Percentiles rank a stretch among this genome's conserved stretches.
Evolutionary conservation across 1,140 invertebrate species (phyloP).

Genomic region (Philaenus spumarius): DNA sequence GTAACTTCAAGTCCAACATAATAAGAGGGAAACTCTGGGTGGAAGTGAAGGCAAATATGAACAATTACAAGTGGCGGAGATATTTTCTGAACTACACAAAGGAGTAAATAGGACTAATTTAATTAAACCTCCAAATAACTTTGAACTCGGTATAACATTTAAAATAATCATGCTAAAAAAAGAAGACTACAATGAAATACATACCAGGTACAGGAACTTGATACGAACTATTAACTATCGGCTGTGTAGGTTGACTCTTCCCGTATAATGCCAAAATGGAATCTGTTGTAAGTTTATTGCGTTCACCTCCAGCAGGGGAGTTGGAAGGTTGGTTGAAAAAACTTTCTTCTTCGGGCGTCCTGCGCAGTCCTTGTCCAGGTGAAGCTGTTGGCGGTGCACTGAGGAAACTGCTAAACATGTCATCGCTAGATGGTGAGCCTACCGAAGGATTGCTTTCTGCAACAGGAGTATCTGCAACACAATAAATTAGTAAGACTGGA

Average conservation of each 20-base stretch:
- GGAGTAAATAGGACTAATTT: too few species aligned
- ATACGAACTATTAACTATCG: too few species aligned
- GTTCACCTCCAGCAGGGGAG: slow-evolving; percentile 59
- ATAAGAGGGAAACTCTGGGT: too few species aligned
- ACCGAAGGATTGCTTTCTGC: slow-evolving; percentile 30
- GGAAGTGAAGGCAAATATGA: too few species aligned
- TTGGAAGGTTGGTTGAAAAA: slow-evolving; percentile 79
- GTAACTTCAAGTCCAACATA: too few species aligned
- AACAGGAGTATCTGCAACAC: slow-evolving; percentile 38
- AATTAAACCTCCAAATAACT: too few species aligned
- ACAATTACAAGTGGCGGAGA: too few species aligned
- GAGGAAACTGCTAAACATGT: slow-evolving; percentile 54
- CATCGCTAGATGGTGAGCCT: background rate
- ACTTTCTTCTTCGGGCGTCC: slow-evolving; percentile 68
- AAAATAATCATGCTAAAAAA: too few species aligned
- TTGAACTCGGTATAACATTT: too few species aligned
- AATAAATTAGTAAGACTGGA: slow-evolving; percentile 18
- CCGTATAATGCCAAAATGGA: slow-evolving; percentile 89
- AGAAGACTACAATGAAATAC: background rate
- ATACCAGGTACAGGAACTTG: background rate
- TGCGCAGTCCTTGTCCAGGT: slow-evolving; percentile 26
- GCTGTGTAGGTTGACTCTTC: slow-evolving; percentile 43
- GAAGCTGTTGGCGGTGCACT: slow-evolving; percentile 52
- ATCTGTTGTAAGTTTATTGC: slow-evolving; percentile 78
- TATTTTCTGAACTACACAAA: too few species aligned